A percentile compares a stretch with the other conserved stretches of the same genome.
These are phyloP conservation scores for Trachurus trachurus DNA, from an alignment of 2,797 vertebrate species.

Conservation along the genomic window DNA sequence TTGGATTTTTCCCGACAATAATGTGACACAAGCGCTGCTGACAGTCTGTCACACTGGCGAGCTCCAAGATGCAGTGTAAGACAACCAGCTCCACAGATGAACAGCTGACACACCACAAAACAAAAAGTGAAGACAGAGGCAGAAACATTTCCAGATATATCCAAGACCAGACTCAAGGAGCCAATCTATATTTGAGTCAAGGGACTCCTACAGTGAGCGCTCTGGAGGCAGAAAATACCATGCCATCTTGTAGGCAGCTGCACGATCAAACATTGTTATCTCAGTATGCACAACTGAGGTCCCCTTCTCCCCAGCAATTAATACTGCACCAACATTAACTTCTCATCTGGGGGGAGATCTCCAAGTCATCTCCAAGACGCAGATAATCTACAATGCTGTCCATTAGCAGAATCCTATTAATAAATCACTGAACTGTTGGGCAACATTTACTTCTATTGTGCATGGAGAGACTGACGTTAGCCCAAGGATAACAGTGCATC, in stretches of 20 bases:
- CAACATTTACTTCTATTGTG: constrained; percentile 45
- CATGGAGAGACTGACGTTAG: constrained; percentile 39
- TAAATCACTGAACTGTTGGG: constrained; percentile 55
- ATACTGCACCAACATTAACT: constrained; percentile 25
- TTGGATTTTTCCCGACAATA: constrained; percentile 53
- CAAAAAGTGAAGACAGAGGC: constrained; percentile 63
- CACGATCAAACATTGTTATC: constrained; percentile 54
- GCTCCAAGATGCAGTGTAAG: constrained; percentile 60
- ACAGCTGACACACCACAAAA: constrained; percentile 70
- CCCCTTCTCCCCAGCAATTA: constrained; percentile 40
- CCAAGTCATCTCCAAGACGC: constrained; percentile 22
- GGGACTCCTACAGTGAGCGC: constrained; percentile 19
- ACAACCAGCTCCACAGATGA: constrained; percentile 50
- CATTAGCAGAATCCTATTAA: constrained; percentile 42
- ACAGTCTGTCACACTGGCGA: constrained; percentile 47
- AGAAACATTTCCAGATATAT: constrained; percentile 62
- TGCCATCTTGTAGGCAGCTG: constrained; percentile 32
- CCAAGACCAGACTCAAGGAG: constrained; percentile 44
- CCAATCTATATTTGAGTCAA: constrained; percentile 49
- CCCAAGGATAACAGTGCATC: constrained; percentile 36
- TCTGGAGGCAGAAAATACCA: constrained; percentile 28
- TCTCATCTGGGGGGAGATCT: constrained; percentile 11
- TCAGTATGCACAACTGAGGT: constrained; percentile 22
- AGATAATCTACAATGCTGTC: constrained; percentile 35
- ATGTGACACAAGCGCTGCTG: constrained; percentile 49